phyloP scores from a whole-genome alignment of 2,113 vertebrate species.

The Montifringilla adamsi region DNA sequence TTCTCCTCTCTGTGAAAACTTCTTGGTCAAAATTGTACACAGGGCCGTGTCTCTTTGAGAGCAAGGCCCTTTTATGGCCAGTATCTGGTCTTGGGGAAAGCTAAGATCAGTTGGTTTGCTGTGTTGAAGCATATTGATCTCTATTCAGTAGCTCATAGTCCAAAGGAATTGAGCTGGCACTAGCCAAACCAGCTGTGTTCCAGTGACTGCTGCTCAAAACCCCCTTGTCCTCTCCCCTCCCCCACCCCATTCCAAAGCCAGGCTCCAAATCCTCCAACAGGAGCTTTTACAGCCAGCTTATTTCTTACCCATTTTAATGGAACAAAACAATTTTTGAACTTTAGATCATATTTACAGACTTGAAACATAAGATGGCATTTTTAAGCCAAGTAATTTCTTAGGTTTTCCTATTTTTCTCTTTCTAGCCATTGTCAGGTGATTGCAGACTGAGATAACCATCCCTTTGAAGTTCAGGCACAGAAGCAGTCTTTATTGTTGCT shows the following conservation, averaged over 20 bases:
- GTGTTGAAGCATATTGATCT: background rate
- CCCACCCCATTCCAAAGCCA: background rate
- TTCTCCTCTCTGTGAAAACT: background rate
- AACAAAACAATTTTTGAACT: constrained; percentile 69
- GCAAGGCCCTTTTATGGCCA: background rate
- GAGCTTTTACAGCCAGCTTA: constrained; percentile 23
- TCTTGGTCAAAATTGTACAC: background rate
- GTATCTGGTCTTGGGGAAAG: background rate
- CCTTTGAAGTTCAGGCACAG: constrained; percentile 71
- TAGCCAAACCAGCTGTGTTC: background rate
- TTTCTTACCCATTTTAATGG: constrained; percentile 50
- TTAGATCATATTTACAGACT: constrained; percentile 49
- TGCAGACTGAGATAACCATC: constrained; percentile 67
- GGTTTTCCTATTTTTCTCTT: constrained; percentile 67
- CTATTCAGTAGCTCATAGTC: background rate
- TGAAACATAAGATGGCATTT: constrained; percentile 68
- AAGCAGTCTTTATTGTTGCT: constrained; percentile 69
- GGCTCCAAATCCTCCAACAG: background rate
- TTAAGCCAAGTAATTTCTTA: constrained; percentile 67
- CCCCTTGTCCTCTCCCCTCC: background rate
- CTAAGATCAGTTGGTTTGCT: background rate
- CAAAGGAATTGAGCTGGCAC: background rate
- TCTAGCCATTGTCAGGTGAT: constrained; percentile 69
- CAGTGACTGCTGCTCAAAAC: background rate
- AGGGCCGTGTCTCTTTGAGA: background rate